Conservation (phyloP, 2,888 invertebrate species). For the Arrhopalites spinosus region DNA sequence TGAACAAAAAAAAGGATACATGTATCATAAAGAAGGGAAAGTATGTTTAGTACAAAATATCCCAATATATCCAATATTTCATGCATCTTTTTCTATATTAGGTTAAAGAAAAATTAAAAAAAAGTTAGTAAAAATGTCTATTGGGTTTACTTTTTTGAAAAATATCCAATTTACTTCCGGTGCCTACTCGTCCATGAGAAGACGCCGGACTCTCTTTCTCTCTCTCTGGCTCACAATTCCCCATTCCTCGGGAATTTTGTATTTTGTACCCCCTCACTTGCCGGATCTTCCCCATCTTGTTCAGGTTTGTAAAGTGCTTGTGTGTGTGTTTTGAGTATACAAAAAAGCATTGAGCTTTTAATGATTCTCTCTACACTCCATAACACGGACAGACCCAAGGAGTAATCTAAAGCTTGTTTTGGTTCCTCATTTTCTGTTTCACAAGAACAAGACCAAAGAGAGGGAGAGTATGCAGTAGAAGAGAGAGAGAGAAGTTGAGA, state of each 20-base stretch:
- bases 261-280: not conserved
- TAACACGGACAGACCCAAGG: no score
- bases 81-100: not conserved
- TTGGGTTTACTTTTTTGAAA: constrained; percentile 34
- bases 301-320: no score
- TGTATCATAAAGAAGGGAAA: not conserved
- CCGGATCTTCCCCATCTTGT: no score
- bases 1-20: not conserved
- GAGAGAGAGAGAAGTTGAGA: constrained; percentile 17
- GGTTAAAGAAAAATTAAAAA: constrained; percentile 17
- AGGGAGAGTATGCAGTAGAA: not conserved
- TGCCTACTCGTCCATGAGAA: constrained; percentile 36
- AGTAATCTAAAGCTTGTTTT: no score
- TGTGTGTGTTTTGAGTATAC: no score
- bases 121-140: constrained; percentile 18
- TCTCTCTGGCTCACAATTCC: not conserved
- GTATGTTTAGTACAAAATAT: not conserved
- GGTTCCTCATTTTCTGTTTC: no score
- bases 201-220: not conserved
- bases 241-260: not conserved
- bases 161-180: constrained; percentile 46
- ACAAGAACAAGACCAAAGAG: no score
- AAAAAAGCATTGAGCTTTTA: no score
- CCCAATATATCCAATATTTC: not conserved
- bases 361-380: no score